Evolutionary conservation across 2,888 invertebrate genomes (phyloP), one percentile per base, ranked within the genome.

Genomic region (Laspeyria flexula): DNA sequence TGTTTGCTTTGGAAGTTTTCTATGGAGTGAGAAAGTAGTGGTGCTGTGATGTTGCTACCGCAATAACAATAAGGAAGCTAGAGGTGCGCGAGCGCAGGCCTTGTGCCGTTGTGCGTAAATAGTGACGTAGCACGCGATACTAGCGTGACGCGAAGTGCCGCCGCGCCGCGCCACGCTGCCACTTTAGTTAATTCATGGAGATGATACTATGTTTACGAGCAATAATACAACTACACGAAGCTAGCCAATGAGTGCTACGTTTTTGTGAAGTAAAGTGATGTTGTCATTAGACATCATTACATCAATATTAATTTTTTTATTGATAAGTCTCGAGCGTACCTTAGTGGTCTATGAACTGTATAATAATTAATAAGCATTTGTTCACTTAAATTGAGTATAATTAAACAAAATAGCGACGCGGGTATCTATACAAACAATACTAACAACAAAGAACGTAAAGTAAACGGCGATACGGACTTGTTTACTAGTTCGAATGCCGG

Each of bases 111-210:
- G 79, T 77, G 76, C 83, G 84, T 85, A 81, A 75, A 81, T 77
- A 62, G 72, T 89, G 88, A 89, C 88, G 88, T 86, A 65, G 77
- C 78, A 76, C 79, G 80, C 81, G 75, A 81, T 80, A 75, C 65
- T 73, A 72, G 68, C 77, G 77, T 86, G 86, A 86, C 85, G 85
- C 75, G 74, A 40, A 43, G 60, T 55, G 50, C 50, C 30, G 47
- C 43, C 49, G 30, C 13, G 39, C 41, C 9, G 25, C 38, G 12
- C 13, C 13, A n/a, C 48, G 13, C 31, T 25, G 34, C 30, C 53
- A 41, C 39, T 56, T 43, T 40, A 53, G 31, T 47, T 45, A 60
- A 60, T 55, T 60, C 54, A 60, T 54, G 55, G 45, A 63, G 30
- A 54, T 35, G 52, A 55, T 46, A 40, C 38, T 42, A 60, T 56